Evolutionary conservation across 2,113 vertebrate species (phyloP).

Genomic region (Mormyrus iriodes): DNA sequence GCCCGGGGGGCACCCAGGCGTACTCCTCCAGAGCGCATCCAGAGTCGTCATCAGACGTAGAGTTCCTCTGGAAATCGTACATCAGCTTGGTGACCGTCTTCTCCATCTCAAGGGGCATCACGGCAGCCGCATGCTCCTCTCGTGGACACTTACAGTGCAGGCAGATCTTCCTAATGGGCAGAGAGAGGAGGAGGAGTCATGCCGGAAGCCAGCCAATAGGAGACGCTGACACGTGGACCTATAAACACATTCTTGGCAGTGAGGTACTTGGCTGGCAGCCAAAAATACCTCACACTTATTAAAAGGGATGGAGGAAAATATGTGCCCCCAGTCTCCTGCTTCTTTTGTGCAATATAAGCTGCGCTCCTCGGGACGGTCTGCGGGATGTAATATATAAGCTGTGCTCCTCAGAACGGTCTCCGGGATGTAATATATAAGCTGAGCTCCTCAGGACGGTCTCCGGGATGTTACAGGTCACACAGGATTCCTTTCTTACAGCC

Average conservation of each 20-base stretch:
- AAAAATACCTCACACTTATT: slow-evolving; percentile 9
- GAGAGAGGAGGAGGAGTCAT: background rate
- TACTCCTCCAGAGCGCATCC: slow-evolving; percentile 97
- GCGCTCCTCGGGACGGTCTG: slow-evolving; percentile 26
- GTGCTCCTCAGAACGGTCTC: too few relatives aligned
- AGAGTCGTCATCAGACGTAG: slow-evolving; percentile 90
- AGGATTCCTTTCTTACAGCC: background rate
- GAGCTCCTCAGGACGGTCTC: slow-evolving; percentile 24
- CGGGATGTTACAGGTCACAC: slow-evolving; percentile 30
- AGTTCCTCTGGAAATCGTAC: slow-evolving; percentile 99
- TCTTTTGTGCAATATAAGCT: slow-evolving; percentile 34
- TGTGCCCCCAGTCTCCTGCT: background rate
- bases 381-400: too few relatives aligned
- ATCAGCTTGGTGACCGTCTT: slow-evolving; percentile 97
- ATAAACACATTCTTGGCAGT: slow-evolving; percentile 36
- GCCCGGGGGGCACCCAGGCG: slow-evolving; percentile 89
- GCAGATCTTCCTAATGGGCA: slow-evolving; percentile 82
- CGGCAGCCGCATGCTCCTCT: slow-evolving; percentile 89
- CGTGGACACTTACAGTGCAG: slow-evolving; percentile 96
- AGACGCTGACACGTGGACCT: slow-evolving; percentile 34
- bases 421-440: slow-evolving; percentile 31
- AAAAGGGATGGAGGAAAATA: slow-evolving; percentile 5
- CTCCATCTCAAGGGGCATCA: slow-evolving; percentile 98
- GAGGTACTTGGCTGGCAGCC: slow-evolving; percentile 35
- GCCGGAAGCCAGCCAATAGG: background rate